Conservation (phyloP, 2,888 invertebrate genomes). For the Eupithecia centaureata region DNA sequence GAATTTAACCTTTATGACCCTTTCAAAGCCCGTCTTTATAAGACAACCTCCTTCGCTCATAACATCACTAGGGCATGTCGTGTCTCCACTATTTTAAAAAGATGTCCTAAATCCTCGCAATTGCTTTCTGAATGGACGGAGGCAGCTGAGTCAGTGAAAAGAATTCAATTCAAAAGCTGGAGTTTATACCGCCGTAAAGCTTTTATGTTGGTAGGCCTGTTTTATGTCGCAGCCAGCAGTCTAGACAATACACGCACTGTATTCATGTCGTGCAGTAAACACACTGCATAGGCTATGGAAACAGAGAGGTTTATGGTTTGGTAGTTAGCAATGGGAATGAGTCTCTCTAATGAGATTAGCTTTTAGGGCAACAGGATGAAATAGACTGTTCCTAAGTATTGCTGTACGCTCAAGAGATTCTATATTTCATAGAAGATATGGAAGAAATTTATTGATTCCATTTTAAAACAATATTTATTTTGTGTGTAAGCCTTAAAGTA, state of each 20-base stretch:
- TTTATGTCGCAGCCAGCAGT: slow-evolving; percentile 27
- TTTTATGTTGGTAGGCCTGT: slow-evolving; percentile 23
- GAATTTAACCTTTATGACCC: too few species aligned
- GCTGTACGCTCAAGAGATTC: too few species aligned
- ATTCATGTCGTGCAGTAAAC: neutral
- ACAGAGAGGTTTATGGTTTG: neutral
- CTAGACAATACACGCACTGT: slow-evolving; percentile 29
- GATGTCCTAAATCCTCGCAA: slow-evolving; percentile 1
- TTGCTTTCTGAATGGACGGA: neutral
- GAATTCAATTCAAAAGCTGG: slow-evolving; percentile 34
- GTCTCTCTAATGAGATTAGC: too few species aligned
- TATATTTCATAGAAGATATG: too few species aligned
- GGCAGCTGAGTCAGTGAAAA: slow-evolving; percentile 26
- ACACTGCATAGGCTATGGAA: neutral
- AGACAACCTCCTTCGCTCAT: neutral
- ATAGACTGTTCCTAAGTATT: too few species aligned
- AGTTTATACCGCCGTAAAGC: slow-evolving; percentile 34
- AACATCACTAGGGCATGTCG: neutral
- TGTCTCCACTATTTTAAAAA: slow-evolving; percentile 1
- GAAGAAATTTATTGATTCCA: too few species aligned
- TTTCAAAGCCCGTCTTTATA: neutral
- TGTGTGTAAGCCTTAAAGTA: too few species aligned
- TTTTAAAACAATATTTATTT: too few species aligned
- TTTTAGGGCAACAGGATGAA: too few species aligned
- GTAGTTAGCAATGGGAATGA: neutral